These are phyloP conservation scores for Sciurus vulgaris DNA, from an alignment of 2,797 vertebrate genomes.

Conservation along the genomic window DNA sequence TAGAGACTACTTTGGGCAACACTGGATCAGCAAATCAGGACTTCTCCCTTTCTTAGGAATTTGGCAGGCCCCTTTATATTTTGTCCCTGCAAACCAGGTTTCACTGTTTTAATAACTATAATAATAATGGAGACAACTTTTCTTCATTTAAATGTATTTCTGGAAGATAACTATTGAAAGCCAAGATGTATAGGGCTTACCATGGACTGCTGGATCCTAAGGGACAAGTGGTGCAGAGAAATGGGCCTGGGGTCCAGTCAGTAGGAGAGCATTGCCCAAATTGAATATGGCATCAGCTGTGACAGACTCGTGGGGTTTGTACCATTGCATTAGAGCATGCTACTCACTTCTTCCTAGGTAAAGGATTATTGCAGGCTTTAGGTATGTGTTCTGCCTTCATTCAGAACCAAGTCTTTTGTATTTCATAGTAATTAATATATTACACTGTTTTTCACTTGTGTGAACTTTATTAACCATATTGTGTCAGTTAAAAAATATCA, in stretches of 20 bases:
- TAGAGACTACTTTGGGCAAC: background rate
- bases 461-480: background rate
- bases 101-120: conserved; percentile 21
- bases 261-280: background rate
- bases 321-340: background rate
- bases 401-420: background rate
- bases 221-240: background rate
- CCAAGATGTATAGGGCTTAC: background rate
- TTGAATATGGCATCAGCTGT: background rate
- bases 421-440: background rate
- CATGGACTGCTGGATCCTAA: background rate
- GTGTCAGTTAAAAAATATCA: background rate
- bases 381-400: conserved; percentile 10
- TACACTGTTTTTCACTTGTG: background rate
- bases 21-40: background rate
- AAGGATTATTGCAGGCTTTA: background rate
- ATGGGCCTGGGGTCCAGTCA: background rate
- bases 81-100: background rate
- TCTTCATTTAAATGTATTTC: conserved; percentile 60
- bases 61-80: background rate
- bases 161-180: background rate
- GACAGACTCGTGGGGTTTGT: background rate
- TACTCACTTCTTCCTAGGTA: background rate
- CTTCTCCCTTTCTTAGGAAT: background rate
- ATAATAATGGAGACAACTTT: background rate